Conservation (phyloP, 2,888 invertebrate genomes). For the Drosophila subsilvestris region DNA sequence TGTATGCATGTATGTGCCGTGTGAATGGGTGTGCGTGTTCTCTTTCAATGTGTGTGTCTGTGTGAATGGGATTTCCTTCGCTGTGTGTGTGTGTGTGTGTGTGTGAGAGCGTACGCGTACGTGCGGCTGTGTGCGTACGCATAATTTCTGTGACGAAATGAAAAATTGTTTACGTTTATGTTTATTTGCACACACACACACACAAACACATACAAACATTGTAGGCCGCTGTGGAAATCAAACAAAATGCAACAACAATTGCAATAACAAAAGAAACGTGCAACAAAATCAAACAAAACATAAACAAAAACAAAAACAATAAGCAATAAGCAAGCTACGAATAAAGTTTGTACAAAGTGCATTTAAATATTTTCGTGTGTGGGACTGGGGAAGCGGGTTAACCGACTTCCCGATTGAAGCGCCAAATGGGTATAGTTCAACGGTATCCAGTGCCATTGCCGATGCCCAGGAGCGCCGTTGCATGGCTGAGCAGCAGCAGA, state of each 20-base stretch:
- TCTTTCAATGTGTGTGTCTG: background rate
- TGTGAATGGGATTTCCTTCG: conserved; percentile 52
- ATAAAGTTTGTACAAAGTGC: conserved; percentile 10
- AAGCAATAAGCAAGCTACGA: conserved; percentile 3
- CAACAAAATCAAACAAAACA: conserved; percentile 29
- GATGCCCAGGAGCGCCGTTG: conserved; percentile 66
- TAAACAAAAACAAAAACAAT: background rate
- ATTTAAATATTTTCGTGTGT: background rate
- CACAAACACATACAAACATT: background rate
- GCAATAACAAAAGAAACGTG: conserved; percentile 30
- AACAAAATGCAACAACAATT: conserved; percentile 20
- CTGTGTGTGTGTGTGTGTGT: conserved; percentile 46
- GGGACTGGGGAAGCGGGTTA: background rate
- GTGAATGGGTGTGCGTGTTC: too few relatives aligned
- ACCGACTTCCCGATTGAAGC: conserved; percentile 36
- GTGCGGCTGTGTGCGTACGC: conserved; percentile 43
- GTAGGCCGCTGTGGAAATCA: conserved; percentile 7
- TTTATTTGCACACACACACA: conserved; percentile 18
- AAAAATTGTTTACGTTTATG: conserved; percentile 60
- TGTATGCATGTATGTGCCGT: background rate
- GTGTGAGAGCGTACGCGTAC: conserved; percentile 35
- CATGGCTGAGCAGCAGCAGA: conserved; percentile 9
- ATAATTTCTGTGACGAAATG: conserved; percentile 71
- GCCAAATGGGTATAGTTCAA: conserved; percentile 44
- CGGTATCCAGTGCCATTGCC: conserved; percentile 63